These are phyloP conservation scores for Callocephalon fimbriatum DNA, from an alignment of 2,113 vertebrate genomes.

Conservation along the genomic window DNA sequence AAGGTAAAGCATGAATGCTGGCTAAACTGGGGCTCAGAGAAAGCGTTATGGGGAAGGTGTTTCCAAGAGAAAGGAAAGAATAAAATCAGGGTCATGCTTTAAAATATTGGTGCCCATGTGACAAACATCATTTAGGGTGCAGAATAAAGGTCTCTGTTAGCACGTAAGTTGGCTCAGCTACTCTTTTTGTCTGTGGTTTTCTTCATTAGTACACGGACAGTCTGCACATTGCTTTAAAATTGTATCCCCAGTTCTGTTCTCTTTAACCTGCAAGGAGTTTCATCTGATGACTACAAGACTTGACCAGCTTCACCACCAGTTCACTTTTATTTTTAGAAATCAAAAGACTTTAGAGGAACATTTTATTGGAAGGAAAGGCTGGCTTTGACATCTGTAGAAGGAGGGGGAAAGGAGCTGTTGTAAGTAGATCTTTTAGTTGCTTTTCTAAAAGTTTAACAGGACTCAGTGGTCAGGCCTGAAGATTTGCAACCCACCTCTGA, in stretches of 20 bases:
- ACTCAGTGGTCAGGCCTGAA: background rate
- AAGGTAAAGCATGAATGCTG: background rate
- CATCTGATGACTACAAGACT: background rate
- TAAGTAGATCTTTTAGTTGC: background rate
- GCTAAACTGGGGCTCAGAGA: background rate
- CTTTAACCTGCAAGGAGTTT: background rate
- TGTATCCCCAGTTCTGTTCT: background rate
- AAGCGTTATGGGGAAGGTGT: background rate
- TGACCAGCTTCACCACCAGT: background rate
- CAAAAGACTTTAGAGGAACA: background rate
- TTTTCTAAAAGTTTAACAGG: background rate
- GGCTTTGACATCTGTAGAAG: background rate
- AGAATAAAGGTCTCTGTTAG: background rate
- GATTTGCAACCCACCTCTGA: background rate
- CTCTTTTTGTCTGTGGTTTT: background rate
- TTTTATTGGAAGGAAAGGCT: background rate
- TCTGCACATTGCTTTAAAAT: background rate
- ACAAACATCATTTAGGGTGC: background rate
- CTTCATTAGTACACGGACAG: background rate
- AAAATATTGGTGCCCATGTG: background rate
- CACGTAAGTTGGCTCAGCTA: background rate
- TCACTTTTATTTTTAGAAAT: background rate
- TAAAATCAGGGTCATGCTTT: background rate
- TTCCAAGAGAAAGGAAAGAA: background rate
- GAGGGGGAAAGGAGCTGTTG: background rate